Evolutionary conservation across 2,888 invertebrate species (phyloP).

Genomic region (Acleris laterana): DNA sequence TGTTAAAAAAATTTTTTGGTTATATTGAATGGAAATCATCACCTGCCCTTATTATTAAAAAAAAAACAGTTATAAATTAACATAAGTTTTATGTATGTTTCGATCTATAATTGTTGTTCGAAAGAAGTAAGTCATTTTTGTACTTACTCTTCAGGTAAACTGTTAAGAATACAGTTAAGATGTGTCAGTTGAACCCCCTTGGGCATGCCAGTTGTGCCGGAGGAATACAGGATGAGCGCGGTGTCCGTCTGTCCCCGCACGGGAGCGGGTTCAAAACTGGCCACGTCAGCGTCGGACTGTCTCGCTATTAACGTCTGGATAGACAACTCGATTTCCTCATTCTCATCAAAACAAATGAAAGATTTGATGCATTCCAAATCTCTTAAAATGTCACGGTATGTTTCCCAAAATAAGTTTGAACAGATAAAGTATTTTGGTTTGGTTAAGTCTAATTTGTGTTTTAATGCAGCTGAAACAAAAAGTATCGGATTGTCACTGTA

Average conservation of each 20-base stretch:
- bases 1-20: conserved; percentile 43
- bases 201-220: conserved; percentile 89
- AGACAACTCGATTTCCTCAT: conserved; percentile 45
- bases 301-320: conserved; percentile 51
- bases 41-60: neutral
- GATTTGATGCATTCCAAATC: conserved; percentile 56
- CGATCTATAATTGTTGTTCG: no score
- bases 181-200: conserved; percentile 87
- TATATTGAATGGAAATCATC: neutral
- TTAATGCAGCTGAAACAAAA: conserved; percentile 79
- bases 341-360: conserved; percentile 56
- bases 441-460: conserved; percentile 86
- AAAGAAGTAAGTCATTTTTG: neutral
- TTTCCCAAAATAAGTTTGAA: conserved; percentile 80
- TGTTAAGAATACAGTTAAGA: conserved; percentile 76
- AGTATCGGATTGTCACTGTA: neutral
- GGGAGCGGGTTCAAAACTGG: conserved; percentile 66
- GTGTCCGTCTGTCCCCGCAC: conserved; percentile 69
- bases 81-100: no score
- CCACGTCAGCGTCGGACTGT: conserved; percentile 53
- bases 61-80: neutral
- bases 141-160: conserved; percentile 58
- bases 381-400: conserved; percentile 56
- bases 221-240: conserved; percentile 85
- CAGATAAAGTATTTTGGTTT: conserved; percentile 87